Evolutionary conservation across 2,113 vertebrate genomes (phyloP).

Genomic region (Eudyptes chrysolophus): DNA sequence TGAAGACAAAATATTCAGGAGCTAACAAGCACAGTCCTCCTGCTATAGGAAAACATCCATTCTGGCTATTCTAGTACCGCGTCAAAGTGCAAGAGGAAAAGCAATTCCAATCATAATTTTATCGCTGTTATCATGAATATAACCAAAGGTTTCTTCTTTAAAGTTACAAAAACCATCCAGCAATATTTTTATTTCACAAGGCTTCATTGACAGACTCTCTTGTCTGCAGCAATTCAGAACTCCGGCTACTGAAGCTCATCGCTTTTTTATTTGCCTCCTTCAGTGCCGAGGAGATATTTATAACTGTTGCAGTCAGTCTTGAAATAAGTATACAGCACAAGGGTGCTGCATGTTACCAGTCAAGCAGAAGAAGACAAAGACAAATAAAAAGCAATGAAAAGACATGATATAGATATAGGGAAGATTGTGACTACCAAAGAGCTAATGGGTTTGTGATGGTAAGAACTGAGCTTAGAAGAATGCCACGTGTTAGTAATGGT

Average conservation of each 20-base stretch:
- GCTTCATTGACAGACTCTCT: constrained; percentile 52
- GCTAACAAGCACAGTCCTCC: neutral
- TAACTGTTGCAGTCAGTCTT: constrained; percentile 58
- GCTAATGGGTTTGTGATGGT: constrained; percentile 16
- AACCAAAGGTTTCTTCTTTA: constrained; percentile 41
- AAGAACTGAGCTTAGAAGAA: constrained; percentile 34
- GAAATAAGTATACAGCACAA: constrained; percentile 53
- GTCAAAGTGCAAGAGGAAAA: neutral
- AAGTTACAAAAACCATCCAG: constrained; percentile 10
- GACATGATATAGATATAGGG: neutral
- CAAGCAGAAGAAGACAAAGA: constrained; percentile 64
- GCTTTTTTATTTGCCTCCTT: constrained; percentile 55
- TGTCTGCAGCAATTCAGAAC: constrained; percentile 61
- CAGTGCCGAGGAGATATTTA: constrained; percentile 52
- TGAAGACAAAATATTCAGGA: neutral
- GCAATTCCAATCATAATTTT: constrained; percentile 29
- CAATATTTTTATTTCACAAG: constrained; percentile 48
- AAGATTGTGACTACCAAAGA: constrained; percentile 37
- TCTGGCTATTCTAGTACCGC: neutral
- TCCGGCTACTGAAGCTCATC: constrained; percentile 45
- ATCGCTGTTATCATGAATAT: constrained; percentile 10
- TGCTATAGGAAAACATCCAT: constrained; percentile 9
- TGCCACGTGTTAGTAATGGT: neutral
- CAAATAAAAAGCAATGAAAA: constrained; percentile 61
- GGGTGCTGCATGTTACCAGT: constrained; percentile 53